Evolutionary conservation across 2,113 vertebrate species (phyloP).

Genomic region (Tachysurus vachellii): DNA sequence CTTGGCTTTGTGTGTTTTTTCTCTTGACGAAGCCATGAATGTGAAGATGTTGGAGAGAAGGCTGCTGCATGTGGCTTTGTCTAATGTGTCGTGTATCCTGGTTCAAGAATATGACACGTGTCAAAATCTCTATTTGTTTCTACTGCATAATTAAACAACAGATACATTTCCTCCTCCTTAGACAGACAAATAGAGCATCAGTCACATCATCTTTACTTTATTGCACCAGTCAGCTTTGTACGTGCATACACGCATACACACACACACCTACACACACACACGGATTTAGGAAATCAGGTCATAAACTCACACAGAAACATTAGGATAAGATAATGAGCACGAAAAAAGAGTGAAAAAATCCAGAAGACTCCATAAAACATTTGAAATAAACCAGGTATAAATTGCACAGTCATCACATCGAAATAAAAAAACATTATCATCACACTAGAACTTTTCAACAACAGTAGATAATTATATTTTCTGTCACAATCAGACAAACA

Average conservation of each 20-base stretch:
- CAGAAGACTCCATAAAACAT: not conserved
- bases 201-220: not conserved
- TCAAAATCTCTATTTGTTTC: not conserved
- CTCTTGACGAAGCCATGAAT: too few species aligned
- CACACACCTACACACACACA: not conserved
- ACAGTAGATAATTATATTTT: not conserved
- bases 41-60: too few species aligned
- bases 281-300: constrained; percentile 8
- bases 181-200: not conserved
- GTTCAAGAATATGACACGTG: not conserved
- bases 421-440: too few species aligned
- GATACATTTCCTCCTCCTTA: not conserved
- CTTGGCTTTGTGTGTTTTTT: too few species aligned
- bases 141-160: not conserved
- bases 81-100: too few species aligned
- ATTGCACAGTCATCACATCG: not conserved
- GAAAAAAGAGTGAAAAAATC: not conserved
- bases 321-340: not conserved
- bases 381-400: not conserved
- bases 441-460: not conserved
- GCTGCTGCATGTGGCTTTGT: not conserved
- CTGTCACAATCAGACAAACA: not conserved
- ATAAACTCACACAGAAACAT: not conserved
- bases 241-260: not conserved
- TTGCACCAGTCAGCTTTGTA: not conserved